A percentile compares a stretch with the other conserved stretches of the same genome.
These are phyloP conservation scores for Poeciliopsis prolifica DNA, from an alignment of 2,113 vertebrate genomes.

Conservation along the genomic window DNA sequence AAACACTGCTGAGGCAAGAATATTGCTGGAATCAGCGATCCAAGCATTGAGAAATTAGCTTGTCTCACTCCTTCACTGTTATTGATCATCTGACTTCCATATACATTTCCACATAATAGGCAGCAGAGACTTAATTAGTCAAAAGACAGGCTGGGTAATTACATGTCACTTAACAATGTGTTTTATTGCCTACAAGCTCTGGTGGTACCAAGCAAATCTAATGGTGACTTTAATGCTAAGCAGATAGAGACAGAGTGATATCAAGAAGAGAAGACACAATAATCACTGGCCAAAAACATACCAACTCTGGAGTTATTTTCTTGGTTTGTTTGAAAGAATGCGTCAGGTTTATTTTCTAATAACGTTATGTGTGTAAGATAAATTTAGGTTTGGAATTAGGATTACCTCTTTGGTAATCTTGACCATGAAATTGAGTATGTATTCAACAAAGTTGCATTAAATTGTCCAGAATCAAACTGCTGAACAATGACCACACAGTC, in stretches of 20 bases:
- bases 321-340: background rate
- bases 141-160: constrained; percentile 74
- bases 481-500: background rate
- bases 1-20: constrained; percentile 20
- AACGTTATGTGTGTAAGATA: background rate
- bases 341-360: background rate
- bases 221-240: constrained; percentile 58
- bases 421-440: background rate
- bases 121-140: constrained; percentile 76
- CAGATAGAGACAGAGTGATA: constrained; percentile 30
- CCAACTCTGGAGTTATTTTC: background rate
- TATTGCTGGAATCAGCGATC: constrained; percentile 57
- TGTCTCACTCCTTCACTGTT: constrained; percentile 62
- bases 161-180: constrained; percentile 76
- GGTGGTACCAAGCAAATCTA: constrained; percentile 45
- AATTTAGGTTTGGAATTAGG: background rate
- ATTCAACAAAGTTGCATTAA: background rate
- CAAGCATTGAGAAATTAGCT: constrained; percentile 64
- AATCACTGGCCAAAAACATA: background rate
- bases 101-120: constrained; percentile 73
- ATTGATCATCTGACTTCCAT: constrained; percentile 80
- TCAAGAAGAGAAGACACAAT: background rate
- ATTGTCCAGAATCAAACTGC: background rate
- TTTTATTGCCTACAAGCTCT: constrained; percentile 73
- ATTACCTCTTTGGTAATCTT: background rate